Conservation (phyloP, 2,113 vertebrate genomes). For the Gymnocephalus cernua region DNA sequence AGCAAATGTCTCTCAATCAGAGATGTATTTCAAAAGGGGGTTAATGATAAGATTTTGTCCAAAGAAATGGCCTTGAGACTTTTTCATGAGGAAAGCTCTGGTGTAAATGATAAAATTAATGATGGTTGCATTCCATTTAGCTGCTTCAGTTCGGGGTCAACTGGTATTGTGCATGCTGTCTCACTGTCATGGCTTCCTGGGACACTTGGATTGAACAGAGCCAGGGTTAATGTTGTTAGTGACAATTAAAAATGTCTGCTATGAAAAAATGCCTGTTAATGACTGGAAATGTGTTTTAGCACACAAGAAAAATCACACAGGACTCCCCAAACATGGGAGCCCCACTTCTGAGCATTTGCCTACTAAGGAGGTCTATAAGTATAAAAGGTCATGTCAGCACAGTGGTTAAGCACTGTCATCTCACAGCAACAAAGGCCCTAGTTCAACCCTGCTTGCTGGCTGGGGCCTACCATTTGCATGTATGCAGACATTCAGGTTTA, state of each 20-base stretch:
- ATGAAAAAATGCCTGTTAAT: not conserved
- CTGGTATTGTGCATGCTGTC: not conserved
- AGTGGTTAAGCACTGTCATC: not conserved
- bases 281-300: not conserved
- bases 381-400: not conserved
- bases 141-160: not conserved
- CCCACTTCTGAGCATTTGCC: not conserved
- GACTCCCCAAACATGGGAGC: not conserved
- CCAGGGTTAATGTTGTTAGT: not conserved
- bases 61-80: not conserved
- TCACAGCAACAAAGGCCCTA: not conserved
- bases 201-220: not conserved
- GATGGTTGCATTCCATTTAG: not conserved
- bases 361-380: not conserved
- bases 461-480: not conserved
- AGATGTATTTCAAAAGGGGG: not conserved
- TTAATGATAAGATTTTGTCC: not conserved
- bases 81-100: not conserved
- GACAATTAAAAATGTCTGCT: not conserved
- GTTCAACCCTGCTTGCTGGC: not conserved
- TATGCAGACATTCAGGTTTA: conserved; percentile 6
- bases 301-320: not conserved
- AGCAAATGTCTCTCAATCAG: not conserved
- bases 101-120: not conserved
- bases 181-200: not conserved